Conservation (phyloP, 92 coral and sea anemone species). For the Parazoanthus atlanticus region DNA sequence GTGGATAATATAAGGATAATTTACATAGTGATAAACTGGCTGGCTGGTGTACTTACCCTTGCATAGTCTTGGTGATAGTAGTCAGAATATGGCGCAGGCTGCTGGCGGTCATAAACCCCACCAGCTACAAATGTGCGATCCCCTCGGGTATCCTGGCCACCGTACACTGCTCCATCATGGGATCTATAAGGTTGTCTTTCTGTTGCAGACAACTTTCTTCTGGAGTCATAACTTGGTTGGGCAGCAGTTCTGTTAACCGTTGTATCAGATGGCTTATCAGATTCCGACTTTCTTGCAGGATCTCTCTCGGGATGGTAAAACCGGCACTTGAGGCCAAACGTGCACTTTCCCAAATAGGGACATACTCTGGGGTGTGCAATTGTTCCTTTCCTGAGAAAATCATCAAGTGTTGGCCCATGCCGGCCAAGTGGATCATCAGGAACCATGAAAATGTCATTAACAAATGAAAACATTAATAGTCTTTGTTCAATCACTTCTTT, state of each 20-base stretch:
- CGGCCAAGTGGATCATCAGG: conserved; percentile 98
- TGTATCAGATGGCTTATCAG: not conserved
- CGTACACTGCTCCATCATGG: conserved; percentile 9
- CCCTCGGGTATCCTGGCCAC: conserved; percentile 18
- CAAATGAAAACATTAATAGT: conserved; percentile 96
- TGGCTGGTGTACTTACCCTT: conserved; percentile 13
- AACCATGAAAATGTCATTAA: conserved; percentile 92
- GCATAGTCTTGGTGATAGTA: conserved; percentile 33
- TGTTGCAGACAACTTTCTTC: conserved; percentile 13
- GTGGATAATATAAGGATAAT: too few relatives aligned
- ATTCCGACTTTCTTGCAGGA: conserved; percentile 53
- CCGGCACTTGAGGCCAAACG: conserved; percentile 91
- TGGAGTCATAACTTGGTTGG: conserved; percentile 20
- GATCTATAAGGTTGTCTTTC: conserved; percentile 15
- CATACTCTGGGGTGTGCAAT: conserved; percentile 82
- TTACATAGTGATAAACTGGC: too few relatives aligned
- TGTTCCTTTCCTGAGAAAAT: conserved; percentile 93
- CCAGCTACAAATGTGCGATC: conserved; percentile 1
- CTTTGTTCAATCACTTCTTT: conserved; percentile 90
- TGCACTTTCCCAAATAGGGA: conserved; percentile 89
- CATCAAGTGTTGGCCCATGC: conserved; percentile 92
- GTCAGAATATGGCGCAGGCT: not conserved
- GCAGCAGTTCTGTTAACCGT: not conserved
- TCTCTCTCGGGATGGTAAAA: conserved; percentile 98
- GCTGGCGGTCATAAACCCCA: conserved; percentile 22